A percentile compares a stretch with the other conserved stretches of the same genome.
Evolutionary conservation across 64 coral and sea anemone species (phyloP).

Genomic region (Cladopsammia gracilis): DNA sequence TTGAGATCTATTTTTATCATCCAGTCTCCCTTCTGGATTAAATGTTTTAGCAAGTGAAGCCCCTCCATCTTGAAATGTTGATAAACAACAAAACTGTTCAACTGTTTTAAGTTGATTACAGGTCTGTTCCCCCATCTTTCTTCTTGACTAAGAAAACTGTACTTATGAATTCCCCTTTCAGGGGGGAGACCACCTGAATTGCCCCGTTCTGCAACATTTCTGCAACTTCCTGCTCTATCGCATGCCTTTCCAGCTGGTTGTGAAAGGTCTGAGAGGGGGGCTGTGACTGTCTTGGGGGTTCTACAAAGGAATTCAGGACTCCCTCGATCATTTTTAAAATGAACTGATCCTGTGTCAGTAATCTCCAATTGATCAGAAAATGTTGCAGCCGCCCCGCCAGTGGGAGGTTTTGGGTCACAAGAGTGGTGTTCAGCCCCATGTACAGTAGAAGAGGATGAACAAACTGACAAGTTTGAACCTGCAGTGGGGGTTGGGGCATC

Average conservation of each 20-base stretch:
- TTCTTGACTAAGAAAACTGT: conserved; percentile 56
- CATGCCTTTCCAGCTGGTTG: conserved; percentile 37
- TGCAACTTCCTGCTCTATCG: conserved; percentile 40
- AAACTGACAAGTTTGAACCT: not conserved
- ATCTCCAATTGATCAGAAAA: conserved; percentile 28
- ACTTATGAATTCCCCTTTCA: conserved; percentile 56
- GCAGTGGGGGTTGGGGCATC: no score
- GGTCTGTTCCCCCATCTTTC: conserved; percentile 66
- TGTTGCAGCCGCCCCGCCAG: not conserved
- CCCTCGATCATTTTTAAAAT: conserved; percentile 41
- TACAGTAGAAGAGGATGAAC: not conserved
- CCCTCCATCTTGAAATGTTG: conserved; percentile 83
- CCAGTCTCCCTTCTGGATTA: conserved; percentile 26
- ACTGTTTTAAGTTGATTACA: conserved; percentile 54
- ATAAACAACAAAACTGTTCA: conserved; percentile 48
- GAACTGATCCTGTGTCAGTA: conserved; percentile 58
- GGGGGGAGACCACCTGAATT: conserved; percentile 52
- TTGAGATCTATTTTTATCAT: conserved; percentile 69
- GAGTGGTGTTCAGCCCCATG: not conserved
- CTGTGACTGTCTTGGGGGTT: not conserved
- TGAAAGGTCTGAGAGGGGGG: conserved; percentile 20
- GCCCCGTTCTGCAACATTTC: conserved; percentile 51
- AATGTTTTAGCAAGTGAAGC: conserved; percentile 36
- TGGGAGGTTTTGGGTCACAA: not conserved
- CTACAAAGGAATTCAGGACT: conserved; percentile 9